A percentile compares a stretch with the other conserved stretches of the same genome.
Evolutionary conservation across 2,888 invertebrate genomes (phyloP).

Genomic region (Trichopria drosophilae): DNA sequence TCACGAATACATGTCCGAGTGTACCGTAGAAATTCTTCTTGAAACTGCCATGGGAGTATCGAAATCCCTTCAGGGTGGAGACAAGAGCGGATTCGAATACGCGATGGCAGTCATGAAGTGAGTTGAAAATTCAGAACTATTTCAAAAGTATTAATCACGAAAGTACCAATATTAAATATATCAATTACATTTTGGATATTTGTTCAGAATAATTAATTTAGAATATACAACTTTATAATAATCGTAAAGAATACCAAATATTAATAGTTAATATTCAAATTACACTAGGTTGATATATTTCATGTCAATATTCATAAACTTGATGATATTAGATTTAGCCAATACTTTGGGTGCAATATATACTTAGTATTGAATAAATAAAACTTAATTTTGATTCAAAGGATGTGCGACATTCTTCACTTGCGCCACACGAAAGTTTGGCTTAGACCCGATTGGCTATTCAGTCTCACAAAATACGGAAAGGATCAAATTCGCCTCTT

Average conservation of each 20-base stretch:
- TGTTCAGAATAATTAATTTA: too few species aligned
- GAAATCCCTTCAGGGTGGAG: constrained; percentile 79
- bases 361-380: background rate
- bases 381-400: constrained; percentile 31
- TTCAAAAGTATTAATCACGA: background rate
- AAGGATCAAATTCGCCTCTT: constrained; percentile 75
- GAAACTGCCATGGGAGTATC: constrained; percentile 90
- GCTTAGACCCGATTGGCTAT: constrained; percentile 76
- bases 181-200: background rate
- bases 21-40: constrained; percentile 79
- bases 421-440: constrained; percentile 79
- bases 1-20: constrained; percentile 83
- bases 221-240: too few species aligned
- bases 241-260: too few species aligned
- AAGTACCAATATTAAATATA: background rate
- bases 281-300: too few species aligned
- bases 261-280: too few species aligned
- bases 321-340: background rate
- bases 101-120: constrained; percentile 85
- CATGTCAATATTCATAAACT: background rate
- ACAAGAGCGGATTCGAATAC: constrained; percentile 79
- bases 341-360: background rate
- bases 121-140: constrained; percentile 31
- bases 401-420: constrained; percentile 83
- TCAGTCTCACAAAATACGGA: constrained; percentile 75